These are phyloP conservation scores for Actinernus sp. DNA, from an alignment of 92 coral and sea anemone species.

Conservation along the genomic window DNA sequence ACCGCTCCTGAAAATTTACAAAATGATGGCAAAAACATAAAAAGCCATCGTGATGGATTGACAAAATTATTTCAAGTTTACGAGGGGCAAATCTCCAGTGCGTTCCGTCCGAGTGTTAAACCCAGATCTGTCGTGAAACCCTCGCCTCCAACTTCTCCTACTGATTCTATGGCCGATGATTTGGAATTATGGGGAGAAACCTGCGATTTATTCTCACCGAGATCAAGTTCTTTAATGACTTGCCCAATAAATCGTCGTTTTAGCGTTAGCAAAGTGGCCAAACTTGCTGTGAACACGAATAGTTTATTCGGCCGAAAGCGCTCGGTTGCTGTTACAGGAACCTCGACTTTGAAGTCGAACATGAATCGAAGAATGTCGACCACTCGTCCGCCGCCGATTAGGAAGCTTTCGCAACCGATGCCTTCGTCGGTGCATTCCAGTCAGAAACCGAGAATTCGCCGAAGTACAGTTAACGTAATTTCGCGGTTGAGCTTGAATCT, in stretches of 20 bases:
- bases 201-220: constrained; percentile 16
- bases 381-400: constrained; percentile 23
- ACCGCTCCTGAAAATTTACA: constrained; percentile 64
- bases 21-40: background rate
- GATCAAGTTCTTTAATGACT: constrained; percentile 11
- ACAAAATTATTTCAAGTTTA: constrained; percentile 64
- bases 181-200: constrained; percentile 47
- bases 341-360: constrained; percentile 2
- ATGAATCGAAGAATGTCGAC: constrained; percentile 35
- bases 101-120: constrained; percentile 66
- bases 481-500: constrained; percentile 17
- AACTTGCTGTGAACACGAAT: constrained; percentile 28
- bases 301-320: constrained; percentile 56
- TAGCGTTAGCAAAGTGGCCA: constrained; percentile 56
- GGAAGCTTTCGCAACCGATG: constrained; percentile 42
- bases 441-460: constrained; percentile 29
- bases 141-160: constrained; percentile 11
- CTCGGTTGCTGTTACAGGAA: constrained; percentile 54
- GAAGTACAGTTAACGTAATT: constrained; percentile 71
- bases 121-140: constrained; percentile 42
- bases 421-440: constrained; percentile 20
- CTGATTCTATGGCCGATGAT: constrained; percentile 26
- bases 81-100: constrained; percentile 62
- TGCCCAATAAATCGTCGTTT: constrained; percentile 48
- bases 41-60: constrained; percentile 60